These are phyloP conservation scores for Galaxea fascicularis DNA, from an alignment of 92 coral and sea anemone species.

Conservation along the genomic window DNA sequence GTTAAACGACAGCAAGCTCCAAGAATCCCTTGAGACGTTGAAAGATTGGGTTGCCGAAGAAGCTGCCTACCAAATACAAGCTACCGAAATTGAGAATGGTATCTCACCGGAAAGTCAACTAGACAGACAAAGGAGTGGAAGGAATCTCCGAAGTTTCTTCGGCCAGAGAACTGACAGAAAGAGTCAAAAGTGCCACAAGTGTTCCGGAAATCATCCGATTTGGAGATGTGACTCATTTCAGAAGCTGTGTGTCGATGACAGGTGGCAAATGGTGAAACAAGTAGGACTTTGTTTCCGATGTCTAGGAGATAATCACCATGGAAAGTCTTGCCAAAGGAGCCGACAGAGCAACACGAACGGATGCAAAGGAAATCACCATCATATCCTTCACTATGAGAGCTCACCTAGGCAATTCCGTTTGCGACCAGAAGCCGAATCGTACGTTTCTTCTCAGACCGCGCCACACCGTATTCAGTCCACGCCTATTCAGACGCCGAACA, in stretches of 20 bases:
- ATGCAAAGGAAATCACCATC: slow-evolving; percentile 40
- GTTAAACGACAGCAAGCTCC: slow-evolving; percentile 20
- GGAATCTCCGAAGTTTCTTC: not conserved
- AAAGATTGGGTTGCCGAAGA: slow-evolving; percentile 22
- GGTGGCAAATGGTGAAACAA: slow-evolving; percentile 9
- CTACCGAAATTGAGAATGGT: slow-evolving; percentile 2
- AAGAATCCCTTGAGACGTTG: not conserved
- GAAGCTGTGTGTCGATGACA: not conserved
- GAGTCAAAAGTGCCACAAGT: slow-evolving; percentile 4
- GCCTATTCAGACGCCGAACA: not conserved
- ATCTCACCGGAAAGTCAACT: not conserved
- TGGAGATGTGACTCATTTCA: slow-evolving; percentile 43
- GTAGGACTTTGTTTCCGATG: slow-evolving; percentile 44
- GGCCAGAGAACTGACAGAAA: not conserved
- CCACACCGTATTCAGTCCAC: not conserved
- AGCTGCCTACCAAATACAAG: slow-evolving; percentile 17
- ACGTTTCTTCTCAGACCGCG: slow-evolving; percentile 1
- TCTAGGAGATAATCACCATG: slow-evolving; percentile 47
- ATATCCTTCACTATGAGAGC: slow-evolving; percentile 28
- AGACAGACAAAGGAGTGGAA: not conserved
- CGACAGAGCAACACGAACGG: slow-evolving; percentile 21
- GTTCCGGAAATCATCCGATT: slow-evolving; percentile 23
- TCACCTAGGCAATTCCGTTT: not conserved
- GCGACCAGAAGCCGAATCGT: slow-evolving; percentile 26
- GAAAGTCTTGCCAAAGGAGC: slow-evolving; percentile 18